Evolutionary conservation across 2,797 vertebrate genomes (phyloP), one percentile per base, ranked within the genome.

Genomic region (Fundulus diaphanus): DNA sequence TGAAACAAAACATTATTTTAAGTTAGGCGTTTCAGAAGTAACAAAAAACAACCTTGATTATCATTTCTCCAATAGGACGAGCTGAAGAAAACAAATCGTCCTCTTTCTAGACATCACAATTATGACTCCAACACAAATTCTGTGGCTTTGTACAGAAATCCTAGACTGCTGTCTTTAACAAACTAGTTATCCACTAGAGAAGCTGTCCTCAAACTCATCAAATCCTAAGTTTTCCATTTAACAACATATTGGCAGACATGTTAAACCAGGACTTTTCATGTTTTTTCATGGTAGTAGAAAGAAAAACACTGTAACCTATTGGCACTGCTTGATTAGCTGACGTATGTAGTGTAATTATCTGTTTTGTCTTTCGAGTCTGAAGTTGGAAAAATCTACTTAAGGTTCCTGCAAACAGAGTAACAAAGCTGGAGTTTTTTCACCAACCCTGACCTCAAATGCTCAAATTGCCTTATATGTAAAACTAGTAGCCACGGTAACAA

Each of bases 11-110:
- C 11, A 6, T n/a, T 42, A 40, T 40, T 13, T 65, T n/a, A 24
- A n/a, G 61, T n/a, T 42, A 22, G 35, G 24, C 20, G n/a, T 63
- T 5, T 3, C 20, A 22, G 33, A 65, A n/a, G 37, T n/a, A 13
- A n/a, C 37, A 65, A 65, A 42, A 65, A 11, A n/a, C 61, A 42
- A 42, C 61, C 61, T 65, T 65, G 22, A 24, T 65, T n/a, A 42
- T n/a, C 61, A 12, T 42, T 65, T 29, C 35, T n/a, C 35, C 59
- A 35, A 37, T 63, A 7, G 33, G 33, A 63, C 9, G 24, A n/a
- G 35, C 35, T n/a, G 37, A 42, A 40, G 59, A 37, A 56, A 20
- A 59, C 35, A 1, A 63, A 61, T 22, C 0, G 3, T 15, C 7
- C 33, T 33, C 7, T 61, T 61, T 61, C 18, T 35, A 35, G 33